phyloP scores from a whole-genome alignment of 2,113 vertebrate species.

The Phalacrocorax pelagicus region DNA sequence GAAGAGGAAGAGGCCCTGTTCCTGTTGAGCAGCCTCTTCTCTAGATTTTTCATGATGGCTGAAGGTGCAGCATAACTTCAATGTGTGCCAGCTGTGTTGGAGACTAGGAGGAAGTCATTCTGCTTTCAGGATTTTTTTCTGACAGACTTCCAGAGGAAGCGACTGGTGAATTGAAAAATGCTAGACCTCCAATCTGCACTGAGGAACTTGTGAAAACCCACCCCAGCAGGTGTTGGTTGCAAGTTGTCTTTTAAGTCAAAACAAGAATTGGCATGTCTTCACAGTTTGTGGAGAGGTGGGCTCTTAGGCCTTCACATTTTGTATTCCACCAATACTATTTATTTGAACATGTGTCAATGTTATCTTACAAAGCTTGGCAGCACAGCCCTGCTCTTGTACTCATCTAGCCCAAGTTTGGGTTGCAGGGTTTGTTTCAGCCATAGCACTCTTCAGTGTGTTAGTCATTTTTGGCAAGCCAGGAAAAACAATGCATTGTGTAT shows the following conservation, averaged over 20 bases:
- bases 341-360: neutral
- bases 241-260: slow-evolving; percentile 15
- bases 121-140: neutral
- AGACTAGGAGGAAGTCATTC: neutral
- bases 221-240: neutral
- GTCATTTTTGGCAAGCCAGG: slow-evolving; percentile 2
- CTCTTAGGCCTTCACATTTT: neutral
- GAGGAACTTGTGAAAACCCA: slow-evolving; percentile 1
- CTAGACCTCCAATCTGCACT: neutral
- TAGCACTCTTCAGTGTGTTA: neutral
- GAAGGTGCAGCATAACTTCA: neutral
- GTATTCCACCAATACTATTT: neutral
- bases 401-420: neutral
- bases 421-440: neutral
- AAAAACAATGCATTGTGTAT: neutral
- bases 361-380: neutral
- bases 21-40: neutral
- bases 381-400: neutral
- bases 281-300: neutral
- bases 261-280: neutral
- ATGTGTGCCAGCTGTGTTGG: neutral
- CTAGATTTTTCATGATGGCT: neutral
- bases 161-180: neutral
- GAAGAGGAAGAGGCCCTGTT: neutral
- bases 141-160: neutral